Evolutionary conservation across 2,888 invertebrate species (phyloP).

Genomic region (Alentia gelatinosa): DNA sequence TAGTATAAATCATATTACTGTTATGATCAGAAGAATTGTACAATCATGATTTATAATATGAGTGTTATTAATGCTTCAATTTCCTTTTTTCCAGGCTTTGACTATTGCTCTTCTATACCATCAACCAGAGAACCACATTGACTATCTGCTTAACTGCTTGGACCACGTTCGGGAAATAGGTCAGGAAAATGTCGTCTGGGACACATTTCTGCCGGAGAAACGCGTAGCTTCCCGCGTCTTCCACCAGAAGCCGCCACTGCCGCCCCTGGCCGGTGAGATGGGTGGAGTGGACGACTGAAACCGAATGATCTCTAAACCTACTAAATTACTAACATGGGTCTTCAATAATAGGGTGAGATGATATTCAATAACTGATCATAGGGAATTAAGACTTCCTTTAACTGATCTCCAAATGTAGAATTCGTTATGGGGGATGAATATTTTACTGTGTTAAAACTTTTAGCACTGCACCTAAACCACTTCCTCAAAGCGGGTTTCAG

Average conservation of each 20-base stretch:
- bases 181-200: constrained; percentile 42
- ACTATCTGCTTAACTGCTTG: constrained; percentile 42
- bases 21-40: no score
- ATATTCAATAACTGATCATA: no score
- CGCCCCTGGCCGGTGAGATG: not conserved
- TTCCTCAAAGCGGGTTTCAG: no score
- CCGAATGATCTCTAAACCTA: not conserved
- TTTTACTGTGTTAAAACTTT: no score
- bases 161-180: constrained; percentile 15
- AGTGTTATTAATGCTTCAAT: no score
- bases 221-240: not conserved
- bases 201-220: constrained; percentile 52
- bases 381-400: no score
- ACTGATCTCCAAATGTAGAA: no score
- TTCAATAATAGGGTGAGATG: not conserved
- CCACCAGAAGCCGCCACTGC: constrained; percentile 10
- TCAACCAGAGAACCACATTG: constrained; percentile 48
- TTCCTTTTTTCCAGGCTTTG: constrained; percentile 30
- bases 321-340: not conserved
- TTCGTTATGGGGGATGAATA: no score
- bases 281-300: not conserved
- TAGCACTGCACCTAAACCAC: no score
- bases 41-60: no score
- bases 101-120: constrained; percentile 52
- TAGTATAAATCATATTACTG: no score